A percentile compares a stretch with the other conserved stretches of the same genome.
These are phyloP conservation scores for Sebastes variabilis DNA, from an alignment of 2,797 vertebrate genomes.

Conservation along the genomic window DNA sequence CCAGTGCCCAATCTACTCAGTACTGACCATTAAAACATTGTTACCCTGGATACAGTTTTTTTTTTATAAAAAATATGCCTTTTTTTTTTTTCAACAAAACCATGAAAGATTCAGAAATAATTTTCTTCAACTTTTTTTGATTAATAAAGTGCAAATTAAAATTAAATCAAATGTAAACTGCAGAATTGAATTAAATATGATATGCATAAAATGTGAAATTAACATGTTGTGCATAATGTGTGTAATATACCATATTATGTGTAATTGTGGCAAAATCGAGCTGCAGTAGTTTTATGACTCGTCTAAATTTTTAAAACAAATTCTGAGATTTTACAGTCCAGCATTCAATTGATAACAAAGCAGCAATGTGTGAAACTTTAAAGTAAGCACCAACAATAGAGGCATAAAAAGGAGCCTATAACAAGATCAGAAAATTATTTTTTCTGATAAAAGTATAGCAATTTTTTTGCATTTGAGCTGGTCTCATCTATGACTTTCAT, in stretches of 20 bases:
- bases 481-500: not conserved
- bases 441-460: not conserved
- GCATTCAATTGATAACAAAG: not conserved
- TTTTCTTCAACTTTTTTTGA: not conserved
- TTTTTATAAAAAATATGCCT: not conserved
- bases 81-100: not conserved
- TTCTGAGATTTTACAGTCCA: not conserved
- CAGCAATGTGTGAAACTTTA: not conserved
- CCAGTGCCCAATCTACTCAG: constrained; percentile 9
- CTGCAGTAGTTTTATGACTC: not conserved
- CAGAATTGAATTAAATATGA: not conserved
- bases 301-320: not conserved
- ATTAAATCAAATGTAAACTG: not conserved
- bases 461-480: not conserved
- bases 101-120: not conserved
- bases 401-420: not conserved
- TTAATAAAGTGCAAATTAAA: not conserved
- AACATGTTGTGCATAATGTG: not conserved
- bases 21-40: constrained; percentile 42
- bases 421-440: not conserved
- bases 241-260: not conserved
- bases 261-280: not conserved
- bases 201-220: not conserved
- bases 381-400: not conserved
- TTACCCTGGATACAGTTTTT: constrained; percentile 13